Base-by-base conservation (phyloP, 2,797 vertebrate genomes). In the Avahi laniger region DNA sequence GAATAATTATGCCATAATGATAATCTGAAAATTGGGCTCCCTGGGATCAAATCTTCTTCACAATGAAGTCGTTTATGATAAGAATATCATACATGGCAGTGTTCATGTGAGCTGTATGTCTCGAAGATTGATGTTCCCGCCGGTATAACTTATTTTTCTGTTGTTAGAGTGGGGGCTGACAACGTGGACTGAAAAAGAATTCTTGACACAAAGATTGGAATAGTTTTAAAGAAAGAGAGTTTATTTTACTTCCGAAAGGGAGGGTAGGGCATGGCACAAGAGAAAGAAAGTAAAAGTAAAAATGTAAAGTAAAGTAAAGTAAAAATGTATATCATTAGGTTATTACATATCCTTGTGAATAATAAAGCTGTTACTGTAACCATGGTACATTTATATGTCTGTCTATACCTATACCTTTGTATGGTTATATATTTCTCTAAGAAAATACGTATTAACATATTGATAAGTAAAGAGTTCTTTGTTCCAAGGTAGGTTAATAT, bases 401-500 rank as follows among this genome's bases (percentile, higher is more conserved):
- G n/a, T 38, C n/a, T 54, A 78, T 38, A 54, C 50, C n/a, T 78
- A 38, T 38, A 38, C 33, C 24, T 79, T 26, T 28, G n/a, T 35
- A 88, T 50, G 73, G 30, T 48, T 82, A 38, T 9, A 5, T 41
- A 63, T 73, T 94, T 97, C 22, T 88, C 38, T 83, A 86, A 84
- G 50, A 52, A 95, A 89, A 76, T 95, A 17, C 3, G n/a, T 73
- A 73, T 52, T 59, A 67, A 63, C 69, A 67, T 75, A 63, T 48
- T 10, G 20, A n/a, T 65, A 93, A 85, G 33, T 26, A 84, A 96
- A 94, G 89, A 67, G 7, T 73, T 90, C 72, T 94, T 97, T 95
- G 43, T 93, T 96, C 92, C 41, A 90, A 94, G 33, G 61, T 43
- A 95, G 17, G 24, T 92, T 91, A 75, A 89, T 94, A n/a, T 95